phyloP scores from a whole-genome alignment of 1,140 invertebrate genomes.

The Neotoxoptera formosana region DNA sequence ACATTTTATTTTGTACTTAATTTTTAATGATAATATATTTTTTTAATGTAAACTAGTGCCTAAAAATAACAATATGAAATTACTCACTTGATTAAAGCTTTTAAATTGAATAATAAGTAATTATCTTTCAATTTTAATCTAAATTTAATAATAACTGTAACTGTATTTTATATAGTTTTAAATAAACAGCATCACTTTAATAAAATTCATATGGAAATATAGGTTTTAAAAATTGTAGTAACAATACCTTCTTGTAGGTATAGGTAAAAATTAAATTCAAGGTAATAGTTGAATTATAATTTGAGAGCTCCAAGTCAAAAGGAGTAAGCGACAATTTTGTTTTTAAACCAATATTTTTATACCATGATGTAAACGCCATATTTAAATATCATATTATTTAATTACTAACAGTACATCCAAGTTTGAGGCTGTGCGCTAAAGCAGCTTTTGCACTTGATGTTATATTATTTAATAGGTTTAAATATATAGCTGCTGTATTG shows the following conservation, averaged over 20 bases:
- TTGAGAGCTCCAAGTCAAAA: too few relatives aligned
- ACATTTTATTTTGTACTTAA: background rate
- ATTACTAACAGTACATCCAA: conserved; percentile 72
- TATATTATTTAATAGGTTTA: conserved; percentile 70
- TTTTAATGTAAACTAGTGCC: background rate
- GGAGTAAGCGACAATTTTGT: too few relatives aligned
- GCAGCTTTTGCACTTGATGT: conserved; percentile 71
- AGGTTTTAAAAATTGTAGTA: background rate
- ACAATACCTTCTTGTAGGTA: background rate
- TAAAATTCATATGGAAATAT: background rate
- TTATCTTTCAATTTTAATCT: background rate
- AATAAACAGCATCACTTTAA: background rate
- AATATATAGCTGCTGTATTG: conserved; percentile 71
- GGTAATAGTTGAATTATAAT: background rate
- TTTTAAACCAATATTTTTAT: too few relatives aligned
- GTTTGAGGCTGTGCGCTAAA: conserved; percentile 75
- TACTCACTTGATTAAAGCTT: background rate
- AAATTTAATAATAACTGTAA: background rate
- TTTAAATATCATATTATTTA: background rate
- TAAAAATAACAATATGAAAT: background rate
- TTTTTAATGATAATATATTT: background rate
- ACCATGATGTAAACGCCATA: too few relatives aligned
- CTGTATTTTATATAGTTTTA: background rate
- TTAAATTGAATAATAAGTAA: background rate
- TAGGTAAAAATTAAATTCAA: background rate